phyloP scores from a whole-genome alignment of 1,140 invertebrate species.

The Diploscapter pachys region DNA sequence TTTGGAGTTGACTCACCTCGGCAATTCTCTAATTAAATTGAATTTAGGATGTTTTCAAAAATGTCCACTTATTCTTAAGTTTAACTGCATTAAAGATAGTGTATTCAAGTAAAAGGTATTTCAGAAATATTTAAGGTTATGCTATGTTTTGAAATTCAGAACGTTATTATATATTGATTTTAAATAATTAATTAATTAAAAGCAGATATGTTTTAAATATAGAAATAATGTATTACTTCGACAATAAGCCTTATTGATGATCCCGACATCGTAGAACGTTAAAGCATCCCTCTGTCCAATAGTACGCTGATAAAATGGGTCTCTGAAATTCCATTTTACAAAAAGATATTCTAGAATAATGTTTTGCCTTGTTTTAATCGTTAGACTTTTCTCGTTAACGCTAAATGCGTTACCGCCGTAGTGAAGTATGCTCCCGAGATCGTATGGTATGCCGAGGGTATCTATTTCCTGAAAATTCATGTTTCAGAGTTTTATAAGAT shows the following conservation, averaged over 20 bases:
- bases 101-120: too few species aligned
- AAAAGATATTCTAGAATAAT: conserved; percentile 5
- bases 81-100: too few species aligned
- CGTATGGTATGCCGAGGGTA: conserved; percentile 36
- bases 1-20: conserved; percentile 24
- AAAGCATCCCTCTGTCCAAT: conserved; percentile 55
- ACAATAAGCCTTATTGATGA: conserved; percentile 56
- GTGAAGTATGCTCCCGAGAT: conserved; percentile 63
- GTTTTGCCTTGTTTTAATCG: conserved; percentile 43
- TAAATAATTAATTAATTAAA: conserved; percentile 47
- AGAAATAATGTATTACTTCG: conserved; percentile 38
- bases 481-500: too few species aligned
- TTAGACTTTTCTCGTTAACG: conserved; percentile 46
- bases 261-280: conserved; percentile 50
- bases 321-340: conserved; percentile 18
- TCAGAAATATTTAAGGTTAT: too few species aligned
- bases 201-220: not conserved
- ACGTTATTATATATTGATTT: too few species aligned
- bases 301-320: conserved; percentile 48
- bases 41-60: too few species aligned
- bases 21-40: too few species aligned
- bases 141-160: too few species aligned
- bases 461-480: not conserved
- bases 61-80: too few species aligned
- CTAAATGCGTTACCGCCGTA: conserved; percentile 60